Conservation (phyloP, 2,113 vertebrate genomes). For the Gobio gobio region DNA sequence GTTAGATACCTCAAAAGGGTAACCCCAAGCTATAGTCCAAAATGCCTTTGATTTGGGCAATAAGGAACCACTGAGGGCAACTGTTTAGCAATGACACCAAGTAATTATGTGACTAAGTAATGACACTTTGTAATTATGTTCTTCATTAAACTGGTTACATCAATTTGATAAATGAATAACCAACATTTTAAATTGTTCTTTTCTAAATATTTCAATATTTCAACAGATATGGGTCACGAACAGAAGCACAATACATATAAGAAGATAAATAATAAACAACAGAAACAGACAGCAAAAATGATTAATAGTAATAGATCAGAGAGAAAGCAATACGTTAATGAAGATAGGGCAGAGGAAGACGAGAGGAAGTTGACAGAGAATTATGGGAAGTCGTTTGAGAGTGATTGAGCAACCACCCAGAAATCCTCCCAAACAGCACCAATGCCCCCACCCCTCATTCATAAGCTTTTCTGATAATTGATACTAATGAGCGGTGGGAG, state of each 20-base stretch:
- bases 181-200: too few relatives aligned
- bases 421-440: constrained; percentile 19
- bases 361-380: neutral
- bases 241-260: too few relatives aligned
- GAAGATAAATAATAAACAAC: too few relatives aligned
- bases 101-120: too few relatives aligned
- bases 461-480: constrained; percentile 46
- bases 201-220: too few relatives aligned
- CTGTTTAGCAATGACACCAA: too few relatives aligned
- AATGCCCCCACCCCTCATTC: neutral
- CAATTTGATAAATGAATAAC: too few relatives aligned
- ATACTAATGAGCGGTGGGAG: constrained; percentile 46
- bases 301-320: too few relatives aligned
- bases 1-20: neutral
- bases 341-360: neutral
- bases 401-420: constrained; percentile 20
- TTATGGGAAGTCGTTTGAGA: neutral
- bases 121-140: too few relatives aligned
- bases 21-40: neutral
- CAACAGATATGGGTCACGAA: too few relatives aligned
- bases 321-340: neutral
- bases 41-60: neutral
- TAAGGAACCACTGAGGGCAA: neutral
- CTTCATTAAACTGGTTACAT: too few relatives aligned
- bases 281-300: too few relatives aligned